Evolutionary conservation across 2,113 vertebrate species (phyloP), one percentile per base, ranked within the genome.

Genomic region (Dipodomys ordii): DNA sequence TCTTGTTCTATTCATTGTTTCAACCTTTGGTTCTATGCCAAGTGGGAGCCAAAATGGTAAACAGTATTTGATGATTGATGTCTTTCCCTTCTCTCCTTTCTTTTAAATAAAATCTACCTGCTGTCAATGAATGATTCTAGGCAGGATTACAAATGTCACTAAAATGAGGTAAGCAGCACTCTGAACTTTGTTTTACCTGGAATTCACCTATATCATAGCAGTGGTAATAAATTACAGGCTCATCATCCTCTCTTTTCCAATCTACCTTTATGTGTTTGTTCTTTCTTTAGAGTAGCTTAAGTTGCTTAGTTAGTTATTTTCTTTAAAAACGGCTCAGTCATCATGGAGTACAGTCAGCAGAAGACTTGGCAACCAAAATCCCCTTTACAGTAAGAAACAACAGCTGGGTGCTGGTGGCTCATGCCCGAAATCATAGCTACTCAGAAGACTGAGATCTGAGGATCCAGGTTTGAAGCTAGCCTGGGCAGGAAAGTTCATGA

Each of bases 121-220:
- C 78, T 98, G 83, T 73, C 69, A 97, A 88, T 97, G 95, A 95
- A 62, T 96, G 69, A 84, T 97, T 95, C 84, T 22, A 97, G 93
- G 39, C 77, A 94, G 82, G 64, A 67, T 95, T 96, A 97, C 88
- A 95, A 94, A 96, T 96, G 53, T 67, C 35, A 67, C 46, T 64
- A 68, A 91, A 90, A 92, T 91, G 28, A 83, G 23, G 49, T 71
- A 76, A 88, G 67, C 32, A 69, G 22, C 85, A 32, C 39, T 69
- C 49, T 76, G 83, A 79, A 92, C 67, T 27, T 19, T 89, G 27
- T 92, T 74, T 9, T 30, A 32, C 22, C 39, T 83, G 46, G 76
- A 46, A 62, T 86, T 83, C 62, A 32, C 72, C 91, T 88, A 44
- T 44, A 23, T 78, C 79, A 67, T 46, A 72, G 62, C 83, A 83